Base-by-base conservation (phyloP, 2,888 invertebrate genomes). In the Anthophora plumipes region DNA sequence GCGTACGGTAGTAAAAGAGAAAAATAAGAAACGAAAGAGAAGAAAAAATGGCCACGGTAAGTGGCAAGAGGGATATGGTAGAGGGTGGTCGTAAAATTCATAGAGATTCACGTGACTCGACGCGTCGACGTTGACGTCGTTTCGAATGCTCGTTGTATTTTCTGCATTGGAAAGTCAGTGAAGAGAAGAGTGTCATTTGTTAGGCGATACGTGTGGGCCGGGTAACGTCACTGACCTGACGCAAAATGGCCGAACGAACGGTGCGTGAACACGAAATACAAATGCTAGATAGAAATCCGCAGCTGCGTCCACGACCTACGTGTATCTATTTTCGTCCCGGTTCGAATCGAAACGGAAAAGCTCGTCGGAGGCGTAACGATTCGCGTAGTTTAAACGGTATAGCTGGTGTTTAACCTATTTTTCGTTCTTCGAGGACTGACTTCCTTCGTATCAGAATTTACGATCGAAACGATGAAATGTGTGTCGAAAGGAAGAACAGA, bases 201-300 rank as follows among this genome's bases (percentile, higher is more conserved):
- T 77, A 60, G 60, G 57, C 57, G 79, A 77, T 85, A 84, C 88
- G 88, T 87, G 86, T 87, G 83, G 85, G 85, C 69, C 22, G 83
- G 22, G 59, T 46, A 63, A 68, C 85, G 88, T 82, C 82, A 82
- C 88, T 88, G 89, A 88, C 88, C 88, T 87, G 63, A 80, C 85
- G 72, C 83, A 85, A n/a, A 84, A 82, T 78, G 77, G 85, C 31
- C 31, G 31, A 31, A 25, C 46, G 74, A 81, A 80, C 83, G 78
- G 69, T 86, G 67, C 77, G 69, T 64, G 80, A 76, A 80, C 79
- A 82, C 84, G 77, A 87, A 82, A 85, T 73, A n/a, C n/a, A 88
- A 89, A 87, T 80, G 67, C 70, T 83, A 80, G 89, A 85, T 70
- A 55, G 83, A 84, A 80, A 82, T 82, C 59, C 78, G 70, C 86